phyloP scores from a whole-genome alignment of 2,797 vertebrate species.

The Tapera naevia region DNA sequence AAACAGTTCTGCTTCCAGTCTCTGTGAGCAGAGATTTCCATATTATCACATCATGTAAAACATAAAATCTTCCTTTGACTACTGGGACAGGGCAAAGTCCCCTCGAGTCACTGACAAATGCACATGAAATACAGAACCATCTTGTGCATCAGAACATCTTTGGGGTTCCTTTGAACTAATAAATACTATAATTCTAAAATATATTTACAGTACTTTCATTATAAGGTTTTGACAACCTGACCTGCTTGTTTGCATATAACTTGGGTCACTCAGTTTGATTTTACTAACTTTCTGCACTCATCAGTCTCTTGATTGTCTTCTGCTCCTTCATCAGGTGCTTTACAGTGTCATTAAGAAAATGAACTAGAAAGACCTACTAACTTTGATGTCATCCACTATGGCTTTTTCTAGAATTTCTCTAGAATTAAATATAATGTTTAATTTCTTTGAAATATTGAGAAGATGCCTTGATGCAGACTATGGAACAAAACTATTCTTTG shows the following conservation, averaged over 20 bases:
- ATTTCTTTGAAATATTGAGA: not conserved
- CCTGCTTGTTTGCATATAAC: not conserved
- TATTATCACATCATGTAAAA: not conserved
- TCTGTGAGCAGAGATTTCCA: rapidly evolving
- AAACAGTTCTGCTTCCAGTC: rapidly evolving
- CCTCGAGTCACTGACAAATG: not conserved
- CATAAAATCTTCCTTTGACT: not conserved
- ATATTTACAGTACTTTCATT: not conserved
- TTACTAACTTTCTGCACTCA: not conserved
- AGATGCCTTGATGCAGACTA: not conserved
- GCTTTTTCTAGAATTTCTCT: not conserved
- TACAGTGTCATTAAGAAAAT: not conserved
- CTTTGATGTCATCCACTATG: not conserved
- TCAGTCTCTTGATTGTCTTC: not conserved
- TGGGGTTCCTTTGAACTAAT: not conserved
- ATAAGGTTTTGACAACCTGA: not conserved
- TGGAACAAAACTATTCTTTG: not conserved
- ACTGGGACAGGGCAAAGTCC: not conserved
- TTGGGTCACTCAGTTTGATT: not conserved
- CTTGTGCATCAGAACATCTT: not conserved
- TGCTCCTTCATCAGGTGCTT: not conserved
- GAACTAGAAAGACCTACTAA: not conserved
- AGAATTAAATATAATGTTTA: not conserved
- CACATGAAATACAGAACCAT: not conserved
- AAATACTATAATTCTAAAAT: not conserved